Conservation (phyloP, 2,888 invertebrate species). For the Sphaeridia pumilis region DNA sequence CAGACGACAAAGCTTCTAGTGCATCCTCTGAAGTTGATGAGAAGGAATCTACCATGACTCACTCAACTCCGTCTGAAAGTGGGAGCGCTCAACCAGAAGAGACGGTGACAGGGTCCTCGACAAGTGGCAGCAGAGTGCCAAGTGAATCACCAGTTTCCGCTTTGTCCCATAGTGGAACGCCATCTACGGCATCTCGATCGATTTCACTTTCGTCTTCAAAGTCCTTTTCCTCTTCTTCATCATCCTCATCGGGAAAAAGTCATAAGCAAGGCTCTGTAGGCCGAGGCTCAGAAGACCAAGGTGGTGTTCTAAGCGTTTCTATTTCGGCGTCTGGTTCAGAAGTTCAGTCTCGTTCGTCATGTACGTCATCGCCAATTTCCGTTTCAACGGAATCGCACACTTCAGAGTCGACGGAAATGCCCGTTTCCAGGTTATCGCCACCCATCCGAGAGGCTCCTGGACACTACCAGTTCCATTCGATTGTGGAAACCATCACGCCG, state of each 20-base stretch:
- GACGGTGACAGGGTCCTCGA: slow-evolving; percentile 3
- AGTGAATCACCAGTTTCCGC: neutral
- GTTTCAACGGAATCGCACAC: slow-evolving; percentile 34
- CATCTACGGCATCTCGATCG: slow-evolving; percentile 16
- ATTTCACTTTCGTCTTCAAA: slow-evolving; percentile 16
- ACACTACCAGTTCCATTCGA: slow-evolving; percentile 26
- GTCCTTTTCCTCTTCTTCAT: slow-evolving; percentile 11
- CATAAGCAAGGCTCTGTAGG: slow-evolving; percentile 5
- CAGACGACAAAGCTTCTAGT: neutral
- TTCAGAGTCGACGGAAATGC: slow-evolving; percentile 35
- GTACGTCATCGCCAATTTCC: slow-evolving; percentile 34
- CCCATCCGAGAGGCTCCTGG: slow-evolving; percentile 21
- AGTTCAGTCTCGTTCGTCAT: slow-evolving; percentile 31
- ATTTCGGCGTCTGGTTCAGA: slow-evolving; percentile 21
- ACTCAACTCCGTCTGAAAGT: slow-evolving; percentile 15
- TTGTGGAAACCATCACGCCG: slow-evolving; percentile 34
- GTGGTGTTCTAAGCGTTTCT: neutral
- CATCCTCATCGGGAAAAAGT: slow-evolving; percentile 14
- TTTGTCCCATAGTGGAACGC: slow-evolving; percentile 12
- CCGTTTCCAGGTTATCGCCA: slow-evolving; percentile 34
- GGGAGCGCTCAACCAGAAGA: slow-evolving; percentile 2
- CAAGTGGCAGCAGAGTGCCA: slow-evolving; percentile 5
- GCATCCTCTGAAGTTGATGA: neutral
- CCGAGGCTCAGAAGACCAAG: slow-evolving; percentile 2
- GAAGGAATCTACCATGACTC: slow-evolving; percentile 23